Conservation (phyloP, 2,113 vertebrate genomes). For the Willisornis vidua region DNA sequence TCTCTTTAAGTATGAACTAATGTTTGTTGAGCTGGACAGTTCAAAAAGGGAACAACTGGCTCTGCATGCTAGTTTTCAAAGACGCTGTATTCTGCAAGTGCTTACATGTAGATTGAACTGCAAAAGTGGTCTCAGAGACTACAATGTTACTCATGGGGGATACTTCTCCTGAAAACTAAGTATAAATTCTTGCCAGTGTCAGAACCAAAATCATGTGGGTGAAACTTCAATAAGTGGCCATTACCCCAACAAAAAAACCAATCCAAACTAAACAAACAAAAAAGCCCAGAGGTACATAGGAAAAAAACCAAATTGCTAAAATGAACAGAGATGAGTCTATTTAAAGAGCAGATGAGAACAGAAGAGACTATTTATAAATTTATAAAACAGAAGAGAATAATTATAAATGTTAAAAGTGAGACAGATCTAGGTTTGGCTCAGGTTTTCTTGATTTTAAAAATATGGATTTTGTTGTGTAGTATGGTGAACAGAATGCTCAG, state of each 20-base stretch:
- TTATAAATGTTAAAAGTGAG: background rate
- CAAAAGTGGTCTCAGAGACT: background rate
- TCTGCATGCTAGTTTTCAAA: background rate
- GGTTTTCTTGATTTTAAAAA: background rate
- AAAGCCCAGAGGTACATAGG: no score
- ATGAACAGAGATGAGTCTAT: background rate
- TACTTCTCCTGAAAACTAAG: background rate
- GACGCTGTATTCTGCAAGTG: background rate
- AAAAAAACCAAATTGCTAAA: background rate
- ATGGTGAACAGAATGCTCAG: background rate
- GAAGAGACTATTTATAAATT: no score
- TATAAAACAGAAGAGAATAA: no score
- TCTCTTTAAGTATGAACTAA: background rate
- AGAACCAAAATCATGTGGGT: background rate
- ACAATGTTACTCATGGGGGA: background rate
- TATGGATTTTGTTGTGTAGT: background rate
- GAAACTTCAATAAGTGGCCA: background rate
- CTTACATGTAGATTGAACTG: fast-evolving
- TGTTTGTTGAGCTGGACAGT: background rate
- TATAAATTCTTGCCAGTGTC: background rate
- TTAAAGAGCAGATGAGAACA: background rate
- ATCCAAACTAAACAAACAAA: no score
- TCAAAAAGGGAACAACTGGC: background rate
- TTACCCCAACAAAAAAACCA: background rate
- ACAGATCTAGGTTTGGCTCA: background rate